Conservation (phyloP, 2,797 vertebrate genomes). For the Sebastes minor region DNA sequence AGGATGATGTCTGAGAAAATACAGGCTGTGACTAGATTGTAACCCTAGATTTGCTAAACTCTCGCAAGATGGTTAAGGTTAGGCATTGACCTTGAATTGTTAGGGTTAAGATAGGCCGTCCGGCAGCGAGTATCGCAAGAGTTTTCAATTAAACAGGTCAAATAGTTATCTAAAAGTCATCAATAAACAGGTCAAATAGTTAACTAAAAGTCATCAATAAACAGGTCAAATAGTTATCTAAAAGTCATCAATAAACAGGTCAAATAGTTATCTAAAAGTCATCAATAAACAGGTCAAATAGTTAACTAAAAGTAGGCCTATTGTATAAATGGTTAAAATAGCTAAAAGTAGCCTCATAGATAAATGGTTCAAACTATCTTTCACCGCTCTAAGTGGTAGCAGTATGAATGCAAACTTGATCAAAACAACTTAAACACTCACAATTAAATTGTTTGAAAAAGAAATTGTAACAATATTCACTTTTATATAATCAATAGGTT, state of each 20-base stretch:
- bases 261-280: too few species aligned
- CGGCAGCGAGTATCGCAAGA: not conserved
- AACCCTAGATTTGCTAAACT: not conserved
- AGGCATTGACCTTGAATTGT: not conserved
- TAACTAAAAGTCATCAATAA: too few species aligned
- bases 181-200: too few species aligned
- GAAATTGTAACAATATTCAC: not conserved
- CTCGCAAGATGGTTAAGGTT: not conserved
- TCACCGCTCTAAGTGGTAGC: not conserved
- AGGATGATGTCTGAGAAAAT: not conserved
- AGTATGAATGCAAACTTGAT: not conserved
- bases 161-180: too few species aligned
- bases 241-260: too few species aligned
- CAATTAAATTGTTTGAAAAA: not conserved
- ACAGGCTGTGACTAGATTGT: not conserved
- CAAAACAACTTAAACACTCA: not conserved
- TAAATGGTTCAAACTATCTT: not conserved
- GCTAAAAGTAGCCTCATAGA: not conserved
- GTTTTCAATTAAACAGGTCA: not conserved
- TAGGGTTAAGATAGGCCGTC: not conserved
- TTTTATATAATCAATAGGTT: not conserved
- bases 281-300: not conserved
- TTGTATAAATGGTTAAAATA: not conserved
- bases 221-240: accelerated
- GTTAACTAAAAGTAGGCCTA: not conserved